A percentile compares a stretch with the other conserved stretches of the same genome.
phyloP scores from a whole-genome alignment of 2,113 vertebrate genomes.

The Sula dactylatra region DNA sequence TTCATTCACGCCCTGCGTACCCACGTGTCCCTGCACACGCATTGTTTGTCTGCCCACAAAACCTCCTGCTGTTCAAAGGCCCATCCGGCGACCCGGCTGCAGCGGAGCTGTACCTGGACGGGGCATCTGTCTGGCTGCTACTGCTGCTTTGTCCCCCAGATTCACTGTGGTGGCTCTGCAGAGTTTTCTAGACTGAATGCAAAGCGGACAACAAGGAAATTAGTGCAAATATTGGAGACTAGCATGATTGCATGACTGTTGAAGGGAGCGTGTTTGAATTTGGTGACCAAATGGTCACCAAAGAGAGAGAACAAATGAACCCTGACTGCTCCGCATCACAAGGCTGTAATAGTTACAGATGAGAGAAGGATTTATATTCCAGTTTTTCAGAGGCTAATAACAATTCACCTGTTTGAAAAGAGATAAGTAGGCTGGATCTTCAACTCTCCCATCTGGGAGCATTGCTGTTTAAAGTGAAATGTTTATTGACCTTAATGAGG shows the following conservation, averaged over 20 bases:
- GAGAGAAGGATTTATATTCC: slow-evolving; percentile 4
- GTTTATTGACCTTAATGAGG: not conserved
- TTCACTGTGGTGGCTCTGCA: not conserved
- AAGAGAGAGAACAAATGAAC: not conserved
- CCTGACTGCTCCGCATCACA: not conserved
- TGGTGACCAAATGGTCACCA: not conserved
- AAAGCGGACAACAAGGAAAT: not conserved
- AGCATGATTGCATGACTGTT: not conserved
- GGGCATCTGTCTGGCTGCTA: not conserved
- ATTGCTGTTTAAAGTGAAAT: not conserved
- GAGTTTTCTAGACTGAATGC: not conserved
- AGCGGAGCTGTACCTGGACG: rapidly evolving
- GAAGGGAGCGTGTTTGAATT: not conserved
- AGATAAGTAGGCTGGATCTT: not conserved
- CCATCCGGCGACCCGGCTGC: rapidly evolving
- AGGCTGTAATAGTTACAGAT: slow-evolving; percentile 1
- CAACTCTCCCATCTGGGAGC: not conserved
- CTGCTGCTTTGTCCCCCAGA: not conserved
- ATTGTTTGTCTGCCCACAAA: not conserved
- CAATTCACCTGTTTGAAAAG: not conserved
- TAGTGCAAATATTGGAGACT: not conserved
- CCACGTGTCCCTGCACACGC: rapidly evolving
- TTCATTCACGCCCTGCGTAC: not conserved
- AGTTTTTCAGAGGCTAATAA: slow-evolving; percentile 8
- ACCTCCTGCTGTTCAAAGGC: not conserved